phyloP scores from a whole-genome alignment of 2,113 vertebrate genomes.

The Donacobius atricapilla region DNA sequence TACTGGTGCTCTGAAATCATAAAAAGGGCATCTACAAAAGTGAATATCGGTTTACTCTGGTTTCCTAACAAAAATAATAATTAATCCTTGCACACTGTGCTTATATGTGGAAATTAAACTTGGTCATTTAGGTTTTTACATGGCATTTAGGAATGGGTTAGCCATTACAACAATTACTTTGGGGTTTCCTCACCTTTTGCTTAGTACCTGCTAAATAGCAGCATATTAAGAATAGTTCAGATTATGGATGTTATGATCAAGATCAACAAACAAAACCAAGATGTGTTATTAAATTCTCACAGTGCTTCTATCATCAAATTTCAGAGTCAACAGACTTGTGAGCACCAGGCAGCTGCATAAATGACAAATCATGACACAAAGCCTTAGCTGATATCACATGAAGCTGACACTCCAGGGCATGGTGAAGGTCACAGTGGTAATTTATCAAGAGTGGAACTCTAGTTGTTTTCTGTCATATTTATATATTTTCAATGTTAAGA shows the following conservation, averaged over 20 bases:
- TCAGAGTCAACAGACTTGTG: not conserved
- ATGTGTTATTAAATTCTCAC: not conserved
- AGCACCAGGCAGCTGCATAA: not conserved
- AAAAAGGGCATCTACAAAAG: not conserved
- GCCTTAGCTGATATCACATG: not conserved
- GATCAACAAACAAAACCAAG: not conserved
- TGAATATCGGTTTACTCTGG: not conserved
- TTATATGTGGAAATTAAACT: not conserved
- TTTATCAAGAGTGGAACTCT: not conserved
- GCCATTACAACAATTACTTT: not conserved
- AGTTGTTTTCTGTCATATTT: not conserved
- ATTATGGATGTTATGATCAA: not conserved
- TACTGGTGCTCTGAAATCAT: not conserved
- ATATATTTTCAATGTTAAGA: not conserved
- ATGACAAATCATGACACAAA: not conserved
- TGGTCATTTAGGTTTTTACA: not conserved
- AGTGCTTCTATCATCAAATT: not conserved
- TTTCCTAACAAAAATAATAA: not conserved
- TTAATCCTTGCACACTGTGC: not conserved
- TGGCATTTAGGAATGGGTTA: not conserved
- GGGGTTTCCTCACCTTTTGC: not conserved
- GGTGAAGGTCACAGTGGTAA: not conserved
- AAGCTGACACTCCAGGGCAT: not conserved
- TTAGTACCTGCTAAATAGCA: not conserved
- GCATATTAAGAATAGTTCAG: not conserved